Percentiles rank a stretch among this genome's conserved stretches.
These are phyloP conservation scores for Tortricodes alternella DNA, from an alignment of 2,888 invertebrate species.

Conservation along the genomic window DNA sequence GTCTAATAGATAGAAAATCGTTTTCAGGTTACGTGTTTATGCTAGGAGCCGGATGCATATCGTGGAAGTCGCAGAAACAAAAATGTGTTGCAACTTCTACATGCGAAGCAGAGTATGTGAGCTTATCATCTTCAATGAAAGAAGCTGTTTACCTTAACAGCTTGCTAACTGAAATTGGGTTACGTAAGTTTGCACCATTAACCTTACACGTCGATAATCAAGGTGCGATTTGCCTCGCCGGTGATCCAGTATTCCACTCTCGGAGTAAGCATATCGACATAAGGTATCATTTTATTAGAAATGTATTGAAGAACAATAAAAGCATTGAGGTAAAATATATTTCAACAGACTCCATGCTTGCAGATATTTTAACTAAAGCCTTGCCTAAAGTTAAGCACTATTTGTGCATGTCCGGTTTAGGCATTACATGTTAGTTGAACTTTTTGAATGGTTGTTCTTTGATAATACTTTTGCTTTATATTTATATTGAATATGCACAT, in stretches of 20 bases:
- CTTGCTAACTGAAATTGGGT: constrained; percentile 1
- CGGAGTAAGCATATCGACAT: background rate
- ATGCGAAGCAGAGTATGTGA: background rate
- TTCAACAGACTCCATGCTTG: background rate
- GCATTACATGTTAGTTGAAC: background rate
- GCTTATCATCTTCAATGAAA: background rate
- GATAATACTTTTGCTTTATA: background rate
- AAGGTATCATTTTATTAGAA: background rate
- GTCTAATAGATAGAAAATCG: background rate
- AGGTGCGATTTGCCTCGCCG: background rate
- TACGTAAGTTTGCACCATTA: background rate
- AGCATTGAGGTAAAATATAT: background rate
- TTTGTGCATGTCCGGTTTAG: background rate
- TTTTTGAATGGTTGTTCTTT: too few species aligned
- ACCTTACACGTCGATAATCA: background rate
- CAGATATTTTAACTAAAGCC: background rate
- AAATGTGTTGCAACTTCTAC: background rate
- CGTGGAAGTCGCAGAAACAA: background rate
- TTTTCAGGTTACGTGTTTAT: background rate
- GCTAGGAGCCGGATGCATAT: background rate
- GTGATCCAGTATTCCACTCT: background rate
- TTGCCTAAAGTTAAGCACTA: background rate
- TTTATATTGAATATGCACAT: background rate
- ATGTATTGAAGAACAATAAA: background rate
- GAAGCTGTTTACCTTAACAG: background rate